These are phyloP conservation scores for Aeoliscus strigatus DNA, from an alignment of 2,797 vertebrate species.

Conservation along the genomic window DNA sequence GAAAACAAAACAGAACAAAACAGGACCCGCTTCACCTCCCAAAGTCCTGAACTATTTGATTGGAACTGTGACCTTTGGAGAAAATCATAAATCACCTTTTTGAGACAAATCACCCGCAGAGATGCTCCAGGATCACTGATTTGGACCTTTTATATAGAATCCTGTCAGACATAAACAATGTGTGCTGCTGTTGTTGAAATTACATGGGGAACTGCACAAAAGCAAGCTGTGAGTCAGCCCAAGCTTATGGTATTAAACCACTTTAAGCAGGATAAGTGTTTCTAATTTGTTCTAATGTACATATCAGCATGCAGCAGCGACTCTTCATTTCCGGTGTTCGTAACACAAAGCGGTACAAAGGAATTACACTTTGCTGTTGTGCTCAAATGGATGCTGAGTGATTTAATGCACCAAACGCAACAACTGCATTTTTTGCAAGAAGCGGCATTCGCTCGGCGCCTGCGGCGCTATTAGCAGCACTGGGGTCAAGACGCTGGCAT, in stretches of 20 bases:
- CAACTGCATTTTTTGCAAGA: slow-evolving; percentile 12
- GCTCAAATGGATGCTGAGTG: slow-evolving; percentile 17
- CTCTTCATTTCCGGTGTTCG: slow-evolving; percentile 25
- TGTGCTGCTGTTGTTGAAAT: slow-evolving; percentile 16
- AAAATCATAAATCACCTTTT: slow-evolving; percentile 21
- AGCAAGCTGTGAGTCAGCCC: slow-evolving; percentile 18
- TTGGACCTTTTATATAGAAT: slow-evolving; percentile 10
- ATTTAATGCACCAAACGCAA: slow-evolving; percentile 24
- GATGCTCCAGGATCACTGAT: slow-evolving; percentile 1
- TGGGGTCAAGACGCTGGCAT: slow-evolving; percentile 17
- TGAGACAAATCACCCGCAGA: slow-evolving; percentile 2
- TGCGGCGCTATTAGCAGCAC: slow-evolving; percentile 33
- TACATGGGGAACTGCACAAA: slow-evolving; percentile 12
- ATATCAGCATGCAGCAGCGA: slow-evolving; percentile 16
- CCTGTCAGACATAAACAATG: slow-evolving; percentile 1
- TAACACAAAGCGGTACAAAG: slow-evolving; percentile 25
- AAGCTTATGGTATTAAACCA: slow-evolving; percentile 21
- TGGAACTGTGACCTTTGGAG: slow-evolving; percentile 29
- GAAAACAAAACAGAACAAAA: slow-evolving; percentile 16
- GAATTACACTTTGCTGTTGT: slow-evolving; percentile 14
- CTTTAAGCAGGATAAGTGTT: slow-evolving; percentile 19
- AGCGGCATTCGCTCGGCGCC: slow-evolving; percentile 32
- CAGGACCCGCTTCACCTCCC: slow-evolving; percentile 13
- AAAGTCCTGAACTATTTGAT: slow-evolving; percentile 23
- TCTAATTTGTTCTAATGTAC: slow-evolving; percentile 26